Percentiles rank a stretch among this genome's conserved stretches.
Evolutionary conservation across 2,113 vertebrate species (phyloP).

Genomic region (Nibea albiflora): DNA sequence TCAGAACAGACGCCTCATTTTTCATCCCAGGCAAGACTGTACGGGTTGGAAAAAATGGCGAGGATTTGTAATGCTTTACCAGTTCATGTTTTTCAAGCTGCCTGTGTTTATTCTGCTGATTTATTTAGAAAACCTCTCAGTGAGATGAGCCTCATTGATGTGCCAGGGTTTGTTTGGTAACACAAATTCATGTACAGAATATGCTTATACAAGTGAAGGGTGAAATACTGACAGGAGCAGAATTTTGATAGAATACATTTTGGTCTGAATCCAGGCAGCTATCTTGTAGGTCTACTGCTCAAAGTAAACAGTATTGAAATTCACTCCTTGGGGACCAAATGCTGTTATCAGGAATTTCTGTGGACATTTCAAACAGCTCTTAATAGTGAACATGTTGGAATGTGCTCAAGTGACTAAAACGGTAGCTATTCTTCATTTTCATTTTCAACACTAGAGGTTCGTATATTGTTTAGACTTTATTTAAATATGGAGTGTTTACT

Average conservation of each 20-base stretch:
- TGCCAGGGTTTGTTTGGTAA: constrained; percentile 83
- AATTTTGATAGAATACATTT: constrained; percentile 76
- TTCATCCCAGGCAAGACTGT: constrained; percentile 82
- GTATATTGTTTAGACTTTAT: constrained; percentile 1
- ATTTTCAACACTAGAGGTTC: not conserved
- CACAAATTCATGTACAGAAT: constrained; percentile 79
- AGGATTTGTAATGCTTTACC: constrained; percentile 84
- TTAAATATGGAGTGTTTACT: not conserved
- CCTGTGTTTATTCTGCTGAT: constrained; percentile 84
- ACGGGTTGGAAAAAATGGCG: constrained; percentile 78
- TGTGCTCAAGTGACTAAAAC: not conserved
- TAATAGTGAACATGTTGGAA: constrained; percentile 35
- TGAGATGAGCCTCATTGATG: constrained; percentile 82
- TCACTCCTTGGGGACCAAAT: constrained; percentile 32
- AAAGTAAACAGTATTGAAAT: constrained; percentile 69
- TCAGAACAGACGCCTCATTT: constrained; percentile 86
- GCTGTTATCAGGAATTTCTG: constrained; percentile 42
- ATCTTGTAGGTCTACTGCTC: constrained; percentile 63
- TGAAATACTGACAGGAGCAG: constrained; percentile 70
- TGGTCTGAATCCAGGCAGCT: constrained; percentile 68
- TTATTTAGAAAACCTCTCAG: constrained; percentile 81
- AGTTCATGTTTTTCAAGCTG: constrained; percentile 79
- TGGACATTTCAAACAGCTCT: constrained; percentile 48
- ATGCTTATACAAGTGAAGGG: constrained; percentile 75
- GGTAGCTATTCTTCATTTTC: not conserved